Conservation (phyloP, 2,888 invertebrate species). For the Oscheius onirici region DNA sequence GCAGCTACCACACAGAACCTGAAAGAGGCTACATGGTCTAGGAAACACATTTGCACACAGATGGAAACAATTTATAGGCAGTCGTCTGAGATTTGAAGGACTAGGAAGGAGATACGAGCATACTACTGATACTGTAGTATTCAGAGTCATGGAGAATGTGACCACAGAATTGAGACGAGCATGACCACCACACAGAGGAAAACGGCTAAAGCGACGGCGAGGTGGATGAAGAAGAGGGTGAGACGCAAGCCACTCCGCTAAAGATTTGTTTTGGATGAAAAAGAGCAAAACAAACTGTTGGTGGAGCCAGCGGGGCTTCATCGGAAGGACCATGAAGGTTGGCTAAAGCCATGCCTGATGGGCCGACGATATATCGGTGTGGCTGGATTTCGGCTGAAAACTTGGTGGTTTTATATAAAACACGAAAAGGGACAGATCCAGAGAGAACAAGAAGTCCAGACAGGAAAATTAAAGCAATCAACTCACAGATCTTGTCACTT, state of each 20-base stretch:
- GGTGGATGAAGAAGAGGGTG: slow-evolving; percentile 48
- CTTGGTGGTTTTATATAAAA: background rate
- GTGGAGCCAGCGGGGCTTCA: slow-evolving; percentile 41
- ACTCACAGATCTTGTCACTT: slow-evolving; percentile 27
- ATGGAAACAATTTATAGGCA: background rate
- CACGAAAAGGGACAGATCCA: background rate
- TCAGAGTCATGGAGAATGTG: slow-evolving; percentile 46
- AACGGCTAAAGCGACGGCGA: slow-evolving; percentile 53
- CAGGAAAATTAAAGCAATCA: background rate
- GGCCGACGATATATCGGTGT: slow-evolving; percentile 52
- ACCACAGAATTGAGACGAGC: slow-evolving; percentile 51
- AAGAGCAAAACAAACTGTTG: slow-evolving; percentile 36
- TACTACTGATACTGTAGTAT: slow-evolving; percentile 1
- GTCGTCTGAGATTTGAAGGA: background rate
- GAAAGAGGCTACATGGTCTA: background rate
- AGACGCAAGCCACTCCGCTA: slow-evolving; percentile 40
- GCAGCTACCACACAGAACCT: background rate
- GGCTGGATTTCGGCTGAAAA: slow-evolving; percentile 42
- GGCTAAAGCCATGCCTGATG: slow-evolving; percentile 56
- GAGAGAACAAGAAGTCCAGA: background rate
- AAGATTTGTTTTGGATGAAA: background rate
- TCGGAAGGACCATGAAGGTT: slow-evolving; percentile 48
- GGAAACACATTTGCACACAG: background rate
- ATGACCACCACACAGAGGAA: slow-evolving; percentile 52
- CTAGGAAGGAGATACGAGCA: background rate